These are phyloP conservation scores for Micoletzkya japonica DNA, from an alignment of 2,888 invertebrate genomes.

Conservation along the genomic window DNA sequence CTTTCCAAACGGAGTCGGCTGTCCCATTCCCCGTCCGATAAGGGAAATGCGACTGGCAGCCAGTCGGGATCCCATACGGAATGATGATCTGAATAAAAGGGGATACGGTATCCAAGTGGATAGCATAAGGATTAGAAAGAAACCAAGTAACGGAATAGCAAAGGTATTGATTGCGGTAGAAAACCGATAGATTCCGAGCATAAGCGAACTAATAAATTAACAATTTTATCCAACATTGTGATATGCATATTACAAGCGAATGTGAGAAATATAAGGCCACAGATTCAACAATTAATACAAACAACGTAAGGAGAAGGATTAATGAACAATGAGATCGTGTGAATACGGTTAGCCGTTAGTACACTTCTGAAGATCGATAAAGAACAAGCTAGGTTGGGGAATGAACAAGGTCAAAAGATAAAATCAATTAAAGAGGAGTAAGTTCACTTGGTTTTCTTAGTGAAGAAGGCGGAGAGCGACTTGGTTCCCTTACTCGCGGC, in stretches of 20 bases:
- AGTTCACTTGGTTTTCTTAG: conserved; percentile 34
- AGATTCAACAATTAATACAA: too few relatives aligned
- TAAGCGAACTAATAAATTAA: too few relatives aligned
- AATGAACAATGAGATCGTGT: too few relatives aligned
- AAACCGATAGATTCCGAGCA: background rate
- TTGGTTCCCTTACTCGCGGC: conserved; percentile 54
- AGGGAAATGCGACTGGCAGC: conserved; percentile 51
- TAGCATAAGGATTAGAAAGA: too few relatives aligned
- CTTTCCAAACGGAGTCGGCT: conserved; percentile 56
- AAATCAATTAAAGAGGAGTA: too few relatives aligned
- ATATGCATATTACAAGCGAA: too few relatives aligned
- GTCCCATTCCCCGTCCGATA: conserved; percentile 46
- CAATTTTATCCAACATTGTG: too few relatives aligned
- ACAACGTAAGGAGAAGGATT: too few relatives aligned
- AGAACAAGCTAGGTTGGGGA: background rate
- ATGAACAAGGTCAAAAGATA: background rate
- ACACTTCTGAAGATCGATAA: too few relatives aligned
- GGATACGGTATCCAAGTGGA: background rate
- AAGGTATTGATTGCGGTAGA: background rate
- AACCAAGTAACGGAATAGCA: background rate
- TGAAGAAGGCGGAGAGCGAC: conserved; percentile 47
- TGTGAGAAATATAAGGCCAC: too few relatives aligned
- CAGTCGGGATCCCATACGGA: conserved; percentile 33
- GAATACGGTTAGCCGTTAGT: too few relatives aligned
- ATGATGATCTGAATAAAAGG: background rate